Base-by-base conservation (phyloP, 2,888 invertebrate genomes). In the Phaonia tiefii region DNA sequence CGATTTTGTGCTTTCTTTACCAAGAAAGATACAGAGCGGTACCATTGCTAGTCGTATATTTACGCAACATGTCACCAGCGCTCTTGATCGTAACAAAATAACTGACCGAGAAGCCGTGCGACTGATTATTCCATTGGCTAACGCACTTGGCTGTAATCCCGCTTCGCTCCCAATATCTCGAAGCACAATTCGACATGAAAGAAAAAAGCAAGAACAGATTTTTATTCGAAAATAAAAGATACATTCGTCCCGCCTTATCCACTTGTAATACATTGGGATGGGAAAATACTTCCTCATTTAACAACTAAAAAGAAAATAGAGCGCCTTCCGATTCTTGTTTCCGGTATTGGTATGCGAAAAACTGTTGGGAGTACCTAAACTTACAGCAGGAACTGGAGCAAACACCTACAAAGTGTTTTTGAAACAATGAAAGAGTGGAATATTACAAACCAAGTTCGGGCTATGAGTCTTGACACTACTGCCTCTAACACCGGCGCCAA, bases 81-180 rank as follows among this genome's bases (percentile, higher is more conserved):
- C 44, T 44, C 44, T 44, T 10, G 44, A 44, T 44, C 44, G 44
- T 44, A 44, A 44, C 44, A 44, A 44, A 44, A 44, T 44, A 44
- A 44, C 44, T n/a, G 13, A 44, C 44, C 10, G 44, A 66, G 67
- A 58, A 72, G 72, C 56, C 26, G 56, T 77, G 75, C 67, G 67
- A 69, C 58, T 69, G 25, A 69, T 75, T 54, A 69, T 69, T 46
- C 49, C 49, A 39, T 67, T 67, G 39, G 46, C 73, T 67, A 67
- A 60, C 20, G 63, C 60, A 49, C 49, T 46, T 46, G 44, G 44
- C 17, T 63, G 42, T 63, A 39, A 44, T 44, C 44, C 44, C n/a
- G 44, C 13, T 44, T 10, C 44, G 2, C 13, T 44, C 44, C 13
- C 44, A 63, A 60, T 69, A 15, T 67, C 75, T 20, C 44, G 74